These are phyloP conservation scores for Pyrgus malvae DNA, from an alignment of 2,888 invertebrate genomes.

Conservation along the genomic window DNA sequence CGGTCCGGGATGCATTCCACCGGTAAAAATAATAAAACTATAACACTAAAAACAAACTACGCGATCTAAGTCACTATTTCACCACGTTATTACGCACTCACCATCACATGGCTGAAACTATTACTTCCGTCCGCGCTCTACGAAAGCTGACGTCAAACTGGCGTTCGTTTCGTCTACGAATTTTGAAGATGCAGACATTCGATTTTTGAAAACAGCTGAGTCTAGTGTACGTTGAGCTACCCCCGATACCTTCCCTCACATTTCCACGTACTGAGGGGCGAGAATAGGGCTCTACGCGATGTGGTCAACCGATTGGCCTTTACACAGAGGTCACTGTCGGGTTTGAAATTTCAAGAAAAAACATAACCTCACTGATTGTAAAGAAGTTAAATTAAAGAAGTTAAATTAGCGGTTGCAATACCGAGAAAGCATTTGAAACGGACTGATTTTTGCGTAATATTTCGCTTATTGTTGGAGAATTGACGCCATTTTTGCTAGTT, in stretches of 20 bases:
- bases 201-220: constrained; percentile 75
- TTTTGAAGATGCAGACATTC: constrained; percentile 52
- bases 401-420: constrained; percentile 15
- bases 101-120: constrained; percentile 67
- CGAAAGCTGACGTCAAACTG: constrained; percentile 65
- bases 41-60: constrained; percentile 42
- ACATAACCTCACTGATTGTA: constrained; percentile 19
- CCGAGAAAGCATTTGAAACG: constrained; percentile 22
- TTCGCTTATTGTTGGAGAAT: constrained; percentile 37
- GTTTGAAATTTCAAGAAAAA: constrained; percentile 17
- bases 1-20: constrained; percentile 47
- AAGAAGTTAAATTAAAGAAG: constrained; percentile 13
- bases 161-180: constrained; percentile 38
- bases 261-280: constrained; percentile 16
- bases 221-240: constrained; percentile 48
- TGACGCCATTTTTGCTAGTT: constrained; percentile 54
- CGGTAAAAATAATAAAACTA: constrained; percentile 36
- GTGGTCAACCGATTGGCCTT: constrained; percentile 27
- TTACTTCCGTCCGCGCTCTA: constrained; percentile 53
- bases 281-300: constrained; percentile 21
- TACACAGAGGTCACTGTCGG: constrained; percentile 31
- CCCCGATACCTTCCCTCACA: constrained; percentile 22
- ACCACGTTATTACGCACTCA: constrained; percentile 57
- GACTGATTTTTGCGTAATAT: constrained; percentile 23
- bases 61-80: constrained; percentile 49